These are phyloP conservation scores for Stramonita haemastoma DNA, from an alignment of 2,888 invertebrate genomes.

Conservation along the genomic window DNA sequence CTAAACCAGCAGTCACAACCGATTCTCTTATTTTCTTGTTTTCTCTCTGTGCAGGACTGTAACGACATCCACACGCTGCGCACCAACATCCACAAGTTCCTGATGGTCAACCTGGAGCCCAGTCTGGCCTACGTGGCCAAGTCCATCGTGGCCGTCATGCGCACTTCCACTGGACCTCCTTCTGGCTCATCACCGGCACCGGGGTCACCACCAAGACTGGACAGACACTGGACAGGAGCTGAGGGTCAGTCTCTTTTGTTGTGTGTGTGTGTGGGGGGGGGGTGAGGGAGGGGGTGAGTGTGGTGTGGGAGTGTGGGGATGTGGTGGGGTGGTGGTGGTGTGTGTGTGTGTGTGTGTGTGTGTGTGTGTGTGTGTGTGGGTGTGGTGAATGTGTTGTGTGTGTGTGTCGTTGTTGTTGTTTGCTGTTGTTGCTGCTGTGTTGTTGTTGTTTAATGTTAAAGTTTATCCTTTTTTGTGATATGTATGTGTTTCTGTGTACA, in stretches of 20 bases:
- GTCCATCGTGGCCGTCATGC: constrained; percentile 36
- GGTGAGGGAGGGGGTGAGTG: background rate
- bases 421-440: too few species aligned
- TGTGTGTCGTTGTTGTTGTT: too few species aligned
- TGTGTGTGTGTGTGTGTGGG: too few species aligned
- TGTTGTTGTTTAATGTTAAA: too few species aligned
- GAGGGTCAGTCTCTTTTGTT: background rate
- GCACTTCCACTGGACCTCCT: constrained; percentile 39
- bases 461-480: too few species aligned
- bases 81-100: constrained; percentile 21
- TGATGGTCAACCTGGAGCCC: constrained; percentile 41
- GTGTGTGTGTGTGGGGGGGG: background rate
- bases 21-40: too few species aligned
- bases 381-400: too few species aligned
- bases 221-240: constrained; percentile 24
- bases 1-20: too few species aligned
- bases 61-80: constrained; percentile 36
- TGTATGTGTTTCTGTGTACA: too few species aligned
- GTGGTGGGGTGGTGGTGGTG: too few species aligned
- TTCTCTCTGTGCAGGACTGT: constrained; percentile 31
- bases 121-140: constrained; percentile 38
- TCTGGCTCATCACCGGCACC: constrained; percentile 42
- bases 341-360: too few species aligned
- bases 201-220: constrained; percentile 25
- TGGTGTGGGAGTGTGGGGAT: too few species aligned